Percentiles rank a stretch among this genome's conserved stretches.
Conservation (phyloP, 2,797 vertebrate genomes). For the Oryzias sinensis region DNA sequence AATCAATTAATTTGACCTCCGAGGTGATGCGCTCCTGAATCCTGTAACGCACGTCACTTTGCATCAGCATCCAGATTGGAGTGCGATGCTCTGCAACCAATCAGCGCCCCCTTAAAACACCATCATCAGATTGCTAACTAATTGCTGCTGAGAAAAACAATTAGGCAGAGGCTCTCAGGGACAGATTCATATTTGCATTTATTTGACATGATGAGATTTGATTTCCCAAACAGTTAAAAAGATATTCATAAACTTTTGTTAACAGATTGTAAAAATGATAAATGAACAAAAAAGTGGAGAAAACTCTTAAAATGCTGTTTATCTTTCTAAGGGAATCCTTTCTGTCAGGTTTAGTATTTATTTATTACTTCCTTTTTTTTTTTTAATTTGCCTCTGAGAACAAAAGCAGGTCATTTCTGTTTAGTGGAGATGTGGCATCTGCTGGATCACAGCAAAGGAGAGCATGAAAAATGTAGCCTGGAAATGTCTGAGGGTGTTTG, state of each 20-base stretch:
- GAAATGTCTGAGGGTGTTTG: neutral
- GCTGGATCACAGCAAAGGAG: conserved; percentile 8
- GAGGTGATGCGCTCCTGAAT: conserved; percentile 58
- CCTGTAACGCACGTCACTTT: conserved; percentile 57
- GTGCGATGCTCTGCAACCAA: conserved; percentile 52
- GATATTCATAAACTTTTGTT: too few species aligned
- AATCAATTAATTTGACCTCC: conserved; percentile 48
- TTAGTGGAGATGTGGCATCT: conserved; percentile 29
- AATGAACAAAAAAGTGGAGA: too few species aligned
- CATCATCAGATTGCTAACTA: conserved; percentile 61
- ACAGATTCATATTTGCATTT: conserved; percentile 54
- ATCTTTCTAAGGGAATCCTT: too few species aligned
- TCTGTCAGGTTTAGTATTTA: too few species aligned
- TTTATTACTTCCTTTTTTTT: too few species aligned
- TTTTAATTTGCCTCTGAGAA: too few species aligned
- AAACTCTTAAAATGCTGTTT: too few species aligned
- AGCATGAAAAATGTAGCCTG: conserved; percentile 7
- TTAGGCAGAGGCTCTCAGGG: conserved; percentile 50
- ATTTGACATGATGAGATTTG: conserved; percentile 39
- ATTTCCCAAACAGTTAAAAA: conserved; percentile 24
- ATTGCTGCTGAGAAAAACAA: conserved; percentile 68
- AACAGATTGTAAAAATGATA: too few species aligned
- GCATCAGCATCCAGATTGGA: conserved; percentile 61
- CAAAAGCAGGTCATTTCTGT: conserved; percentile 33
- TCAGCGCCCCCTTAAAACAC: conserved; percentile 59